Base-by-base conservation (phyloP, 2,888 invertebrate species). In the Drosophila limbata region DNA sequence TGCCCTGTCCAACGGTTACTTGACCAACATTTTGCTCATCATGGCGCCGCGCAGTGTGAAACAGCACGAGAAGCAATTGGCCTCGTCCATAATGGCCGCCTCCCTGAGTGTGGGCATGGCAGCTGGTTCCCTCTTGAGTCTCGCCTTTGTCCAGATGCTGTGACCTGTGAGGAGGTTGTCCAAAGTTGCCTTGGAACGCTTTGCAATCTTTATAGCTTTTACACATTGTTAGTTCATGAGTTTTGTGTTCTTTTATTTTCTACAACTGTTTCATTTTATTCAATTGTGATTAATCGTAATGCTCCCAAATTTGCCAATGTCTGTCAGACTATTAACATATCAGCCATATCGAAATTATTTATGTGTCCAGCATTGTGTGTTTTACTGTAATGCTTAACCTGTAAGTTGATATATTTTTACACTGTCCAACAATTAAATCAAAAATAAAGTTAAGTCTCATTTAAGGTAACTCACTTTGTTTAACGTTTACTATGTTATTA, bases 1-100 rank as follows among this genome's bases (percentile, higher is more conserved):
- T 93, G 96, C 97, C 0, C 92, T 98, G 74, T 95, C 96, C 69
- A 98, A 98, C 91, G 99, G 99, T 10, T 98, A 98, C 92, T 93
- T 98, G 35, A 96, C 97, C 40, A 98, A 98, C 86, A 95, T 98
- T 62, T 94, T 95, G 48, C 96, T 98, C 93, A 96, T 98, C 77
- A 95, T 96, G 91, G 96, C 96, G 28, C 97, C 98, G 9, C 96
- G 98, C 81, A 93, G 94, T 79, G 98, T 98, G 10, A 95, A 96
- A 42, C 93, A 95, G 37, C 96, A 96, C 80, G 97, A 98, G 90
- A 95, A 96, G 80, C 97, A 98, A 93, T 94, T 96, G 80, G 97
- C 98, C 0, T 97, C 97, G 0, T 95, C 96, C 0, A 95, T 98
- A 90, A 95, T 98, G 93, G 96, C 97, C 0, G 96, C 97, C 19